A percentile compares a stretch with the other conserved stretches of the same genome.
These are phyloP conservation scores for Balanococcus diminutus DNA, from an alignment of 2,888 invertebrate genomes.

Conservation along the genomic window DNA sequence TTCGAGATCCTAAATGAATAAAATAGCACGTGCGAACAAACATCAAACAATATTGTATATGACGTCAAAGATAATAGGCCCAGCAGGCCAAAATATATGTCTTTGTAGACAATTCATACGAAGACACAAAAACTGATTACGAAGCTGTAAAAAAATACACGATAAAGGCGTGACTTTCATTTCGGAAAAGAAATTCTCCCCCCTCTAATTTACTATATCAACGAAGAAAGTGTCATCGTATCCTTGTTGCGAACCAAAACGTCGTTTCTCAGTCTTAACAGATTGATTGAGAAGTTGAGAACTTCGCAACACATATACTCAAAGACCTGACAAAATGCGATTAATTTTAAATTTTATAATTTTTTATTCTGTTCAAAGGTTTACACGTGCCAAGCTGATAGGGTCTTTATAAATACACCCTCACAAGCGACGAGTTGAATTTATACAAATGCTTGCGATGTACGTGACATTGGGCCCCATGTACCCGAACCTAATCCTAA, in stretches of 20 bases:
- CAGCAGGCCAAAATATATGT: neutral
- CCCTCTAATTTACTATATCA: neutral
- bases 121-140: slow-evolving; percentile 23
- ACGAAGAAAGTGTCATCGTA: neutral
- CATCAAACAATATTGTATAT: neutral
- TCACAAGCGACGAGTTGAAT: neutral
- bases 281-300: neutral
- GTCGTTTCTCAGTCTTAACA: neutral
- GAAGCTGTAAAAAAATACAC: slow-evolving; percentile 24
- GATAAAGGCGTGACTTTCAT: neutral
- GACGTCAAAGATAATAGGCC: neutral
- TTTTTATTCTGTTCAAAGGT: neutral
- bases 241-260: neutral
- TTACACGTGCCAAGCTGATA: neutral
- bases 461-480: neutral
- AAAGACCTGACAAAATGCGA: neutral
- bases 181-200: neutral
- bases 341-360: slow-evolving; percentile 2
- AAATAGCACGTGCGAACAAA: neutral
- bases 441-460: neutral
- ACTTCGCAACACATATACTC: neutral
- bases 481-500: neutral
- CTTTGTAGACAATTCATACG: neutral
- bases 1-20: neutral
- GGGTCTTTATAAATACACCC: neutral